These are phyloP conservation scores for Sipha maydis DNA, from an alignment of 2,888 invertebrate genomes.

Conservation along the genomic window DNA sequence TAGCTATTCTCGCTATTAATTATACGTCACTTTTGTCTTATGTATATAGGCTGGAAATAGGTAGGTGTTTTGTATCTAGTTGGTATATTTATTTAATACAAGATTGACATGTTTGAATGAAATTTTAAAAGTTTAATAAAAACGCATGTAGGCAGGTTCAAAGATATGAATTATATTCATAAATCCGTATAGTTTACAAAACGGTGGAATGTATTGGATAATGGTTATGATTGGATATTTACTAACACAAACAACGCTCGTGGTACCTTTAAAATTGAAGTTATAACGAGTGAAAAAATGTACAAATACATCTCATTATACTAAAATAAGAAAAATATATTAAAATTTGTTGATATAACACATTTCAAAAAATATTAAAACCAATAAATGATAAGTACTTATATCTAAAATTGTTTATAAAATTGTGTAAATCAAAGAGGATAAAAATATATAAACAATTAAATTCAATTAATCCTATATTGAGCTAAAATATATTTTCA, in stretches of 20 bases:
- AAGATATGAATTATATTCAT: background rate
- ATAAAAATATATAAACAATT: conserved; percentile 7
- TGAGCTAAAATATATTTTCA: conserved; percentile 42
- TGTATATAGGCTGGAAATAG: too few species aligned
- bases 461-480: conserved; percentile 39
- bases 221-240: background rate
- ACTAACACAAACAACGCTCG: background rate
- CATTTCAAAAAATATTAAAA: conserved; percentile 12
- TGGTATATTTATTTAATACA: too few species aligned
- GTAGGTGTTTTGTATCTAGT: too few species aligned
- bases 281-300: background rate
- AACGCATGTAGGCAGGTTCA: background rate
- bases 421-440: conserved; percentile 19
- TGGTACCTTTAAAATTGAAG: background rate
- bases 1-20: background rate
- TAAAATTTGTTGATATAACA: conserved; percentile 13
- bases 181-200: background rate
- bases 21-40: background rate
- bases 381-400: background rate
- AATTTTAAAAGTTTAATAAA: too few species aligned
- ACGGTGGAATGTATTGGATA: background rate
- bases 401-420: conserved; percentile 7
- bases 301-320: background rate
- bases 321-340: conserved; percentile 18
- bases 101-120: too few species aligned